Evolutionary conservation across 2,888 invertebrate species (phyloP).

Genomic region (Sipha maydis): DNA sequence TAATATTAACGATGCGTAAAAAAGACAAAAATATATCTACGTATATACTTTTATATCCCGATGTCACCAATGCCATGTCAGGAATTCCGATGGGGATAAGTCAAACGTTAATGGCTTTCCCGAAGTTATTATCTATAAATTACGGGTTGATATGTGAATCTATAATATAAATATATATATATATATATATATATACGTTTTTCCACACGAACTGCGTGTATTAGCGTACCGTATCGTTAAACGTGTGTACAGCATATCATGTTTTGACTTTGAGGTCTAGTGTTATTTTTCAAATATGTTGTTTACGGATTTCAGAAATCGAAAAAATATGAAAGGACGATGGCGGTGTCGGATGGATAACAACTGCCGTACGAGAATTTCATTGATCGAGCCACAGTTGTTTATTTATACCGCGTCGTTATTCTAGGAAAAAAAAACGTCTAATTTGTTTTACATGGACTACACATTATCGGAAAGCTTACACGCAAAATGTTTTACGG

Average conservation of each 20-base stretch:
- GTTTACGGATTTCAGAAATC: too few relatives aligned
- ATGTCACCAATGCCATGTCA: constrained; percentile 27
- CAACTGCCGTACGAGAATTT: too few relatives aligned
- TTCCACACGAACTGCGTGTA: not conserved
- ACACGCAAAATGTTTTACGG: not conserved
- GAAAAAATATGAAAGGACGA: too few relatives aligned
- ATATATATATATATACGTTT: not conserved
- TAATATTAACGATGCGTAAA: constrained; percentile 60
- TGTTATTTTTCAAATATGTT: too few relatives aligned
- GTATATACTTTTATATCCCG: constrained; percentile 1
- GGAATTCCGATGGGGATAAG: constrained; percentile 48
- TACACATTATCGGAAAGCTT: not conserved
- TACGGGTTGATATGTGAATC: constrained; percentile 22
- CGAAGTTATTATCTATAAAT: constrained; percentile 54
- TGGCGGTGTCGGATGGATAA: not conserved
- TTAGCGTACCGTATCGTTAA: too few relatives aligned
- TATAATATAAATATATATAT: not conserved
- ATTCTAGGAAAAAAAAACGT: not conserved
- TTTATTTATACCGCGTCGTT: not conserved
- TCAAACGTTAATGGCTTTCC: constrained; percentile 57
- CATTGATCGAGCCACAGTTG: not conserved
- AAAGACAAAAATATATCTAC: not conserved
- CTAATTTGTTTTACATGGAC: constrained; percentile 4
- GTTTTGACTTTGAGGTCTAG: too few relatives aligned
- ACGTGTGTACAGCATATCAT: too few relatives aligned